Evolutionary conservation across 2,888 invertebrate genomes (phyloP).

Genomic region (Phortica okadai): DNA sequence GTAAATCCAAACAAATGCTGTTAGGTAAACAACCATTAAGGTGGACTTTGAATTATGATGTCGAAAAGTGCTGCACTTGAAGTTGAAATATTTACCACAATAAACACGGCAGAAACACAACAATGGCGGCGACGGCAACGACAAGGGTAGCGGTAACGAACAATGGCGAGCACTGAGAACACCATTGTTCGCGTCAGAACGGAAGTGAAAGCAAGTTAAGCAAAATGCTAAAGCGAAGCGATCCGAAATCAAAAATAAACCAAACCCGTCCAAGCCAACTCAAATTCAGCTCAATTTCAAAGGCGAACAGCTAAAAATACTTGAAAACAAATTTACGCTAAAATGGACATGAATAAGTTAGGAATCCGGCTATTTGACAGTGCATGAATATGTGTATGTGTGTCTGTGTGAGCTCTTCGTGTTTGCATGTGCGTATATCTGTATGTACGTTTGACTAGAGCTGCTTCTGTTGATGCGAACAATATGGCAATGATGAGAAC

Average conservation of each 20-base stretch:
- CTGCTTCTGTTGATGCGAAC: not conserved
- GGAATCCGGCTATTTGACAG: conserved; percentile 26
- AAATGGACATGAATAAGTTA: conserved; percentile 66
- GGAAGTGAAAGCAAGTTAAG: conserved; percentile 46
- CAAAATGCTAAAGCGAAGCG: conserved; percentile 37
- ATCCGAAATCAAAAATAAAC: conserved; percentile 39
- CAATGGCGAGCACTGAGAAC: not conserved
- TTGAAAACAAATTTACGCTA: conserved; percentile 58
- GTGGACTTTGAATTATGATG: conserved; percentile 62
- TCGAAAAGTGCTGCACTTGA: conserved; percentile 56
- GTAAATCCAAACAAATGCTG: conserved; percentile 49
- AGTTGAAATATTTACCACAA: conserved; percentile 61
- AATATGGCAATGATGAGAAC: not conserved
- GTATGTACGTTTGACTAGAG: not conserved
- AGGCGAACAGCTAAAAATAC: conserved; percentile 30
- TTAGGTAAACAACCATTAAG: conserved; percentile 58
- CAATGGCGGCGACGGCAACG: not conserved
- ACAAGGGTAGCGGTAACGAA: not conserved
- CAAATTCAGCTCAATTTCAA: conserved; percentile 12
- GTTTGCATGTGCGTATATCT: not conserved
- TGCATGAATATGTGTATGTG: not conserved
- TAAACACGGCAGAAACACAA: conserved; percentile 43
- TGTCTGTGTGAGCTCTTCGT: not conserved
- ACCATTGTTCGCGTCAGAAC: conserved; percentile 25
- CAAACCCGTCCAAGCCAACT: conserved; percentile 27